Percentiles rank a stretch among this genome's conserved stretches.
Conservation (phyloP, 2,888 invertebrate species). For the Dryobota labecula region DNA sequence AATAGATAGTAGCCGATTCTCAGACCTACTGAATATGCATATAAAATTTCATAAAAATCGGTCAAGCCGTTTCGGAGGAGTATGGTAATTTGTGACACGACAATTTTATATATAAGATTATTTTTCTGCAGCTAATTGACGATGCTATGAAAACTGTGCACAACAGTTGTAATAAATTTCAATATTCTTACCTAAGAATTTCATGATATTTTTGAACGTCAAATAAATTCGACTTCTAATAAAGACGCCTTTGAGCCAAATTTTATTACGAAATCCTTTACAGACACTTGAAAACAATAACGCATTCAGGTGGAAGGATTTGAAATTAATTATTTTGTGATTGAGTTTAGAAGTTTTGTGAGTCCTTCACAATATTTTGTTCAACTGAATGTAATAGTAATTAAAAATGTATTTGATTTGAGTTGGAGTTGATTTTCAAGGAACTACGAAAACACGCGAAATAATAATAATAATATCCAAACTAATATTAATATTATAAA, state of each 20-base stretch:
- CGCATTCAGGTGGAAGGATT: slow-evolving; percentile 40
- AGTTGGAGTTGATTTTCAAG: background rate
- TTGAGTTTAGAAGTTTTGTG: slow-evolving; percentile 19
- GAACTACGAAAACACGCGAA: no score
- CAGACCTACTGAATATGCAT: no score
- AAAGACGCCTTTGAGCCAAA: slow-evolving; percentile 1
- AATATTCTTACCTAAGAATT: background rate
- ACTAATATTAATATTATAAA: no score
- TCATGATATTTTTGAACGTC: background rate
- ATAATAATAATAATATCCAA: no score
- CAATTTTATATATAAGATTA: no score
- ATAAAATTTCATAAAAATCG: no score
- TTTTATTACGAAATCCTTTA: slow-evolving; percentile 55
- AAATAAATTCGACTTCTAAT: slow-evolving; percentile 19
- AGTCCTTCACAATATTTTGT: slow-evolving; percentile 6
- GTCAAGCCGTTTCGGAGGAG: no score
- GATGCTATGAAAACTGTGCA: background rate
- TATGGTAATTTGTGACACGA: no score
- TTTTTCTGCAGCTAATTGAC: background rate
- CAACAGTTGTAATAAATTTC: no score
- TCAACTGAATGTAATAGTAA: background rate
- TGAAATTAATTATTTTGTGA: slow-evolving; percentile 49
- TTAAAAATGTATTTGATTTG: background rate
- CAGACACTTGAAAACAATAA: slow-evolving; percentile 53
- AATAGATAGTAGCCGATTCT: no score